phyloP scores from a whole-genome alignment of 2,113 vertebrate species.

The Pterocles gutturalis region DNA sequence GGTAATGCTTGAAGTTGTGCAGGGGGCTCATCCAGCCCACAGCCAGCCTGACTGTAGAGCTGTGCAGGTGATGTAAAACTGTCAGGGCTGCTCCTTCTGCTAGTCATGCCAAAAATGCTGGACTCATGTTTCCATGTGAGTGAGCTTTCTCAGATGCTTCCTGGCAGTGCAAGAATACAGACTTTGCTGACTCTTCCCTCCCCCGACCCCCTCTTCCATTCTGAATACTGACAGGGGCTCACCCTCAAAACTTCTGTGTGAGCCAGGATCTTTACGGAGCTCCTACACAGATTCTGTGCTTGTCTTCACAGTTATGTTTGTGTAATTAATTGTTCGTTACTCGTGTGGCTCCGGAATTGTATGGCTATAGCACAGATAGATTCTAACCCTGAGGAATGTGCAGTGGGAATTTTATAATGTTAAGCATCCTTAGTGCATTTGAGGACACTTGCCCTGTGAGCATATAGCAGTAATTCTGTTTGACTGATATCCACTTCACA shows the following conservation, averaged over 20 bases:
- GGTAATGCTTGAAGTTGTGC: neutral
- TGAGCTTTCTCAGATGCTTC: neutral
- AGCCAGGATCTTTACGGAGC: constrained; percentile 28
- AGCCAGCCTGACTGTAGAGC: neutral
- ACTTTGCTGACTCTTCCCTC: neutral
- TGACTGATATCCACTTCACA: constrained; percentile 56
- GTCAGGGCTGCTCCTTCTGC: neutral
- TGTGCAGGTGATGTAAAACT: neutral
- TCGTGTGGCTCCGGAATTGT: neutral
- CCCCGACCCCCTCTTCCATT: neutral
- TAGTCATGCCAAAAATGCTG: neutral
- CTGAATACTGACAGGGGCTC: neutral
- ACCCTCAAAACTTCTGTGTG: neutral
- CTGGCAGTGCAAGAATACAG: neutral
- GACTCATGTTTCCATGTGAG: neutral
- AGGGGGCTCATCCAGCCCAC: neutral
- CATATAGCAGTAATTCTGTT: constrained; percentile 33
- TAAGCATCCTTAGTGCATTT: constrained; percentile 28
- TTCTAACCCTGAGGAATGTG: neutral
- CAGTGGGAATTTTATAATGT: constrained; percentile 30
- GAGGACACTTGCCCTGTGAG: constrained; percentile 25
- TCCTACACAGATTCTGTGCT: constrained; percentile 41
- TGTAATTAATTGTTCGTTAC: constrained; percentile 40
- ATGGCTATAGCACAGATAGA: neutral
- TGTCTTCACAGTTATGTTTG: constrained; percentile 25